A percentile compares a stretch with the other conserved stretches of the same genome.
Evolutionary conservation across 2,113 vertebrate genomes (phyloP).

Genomic region (Hiodon tergisus): DNA sequence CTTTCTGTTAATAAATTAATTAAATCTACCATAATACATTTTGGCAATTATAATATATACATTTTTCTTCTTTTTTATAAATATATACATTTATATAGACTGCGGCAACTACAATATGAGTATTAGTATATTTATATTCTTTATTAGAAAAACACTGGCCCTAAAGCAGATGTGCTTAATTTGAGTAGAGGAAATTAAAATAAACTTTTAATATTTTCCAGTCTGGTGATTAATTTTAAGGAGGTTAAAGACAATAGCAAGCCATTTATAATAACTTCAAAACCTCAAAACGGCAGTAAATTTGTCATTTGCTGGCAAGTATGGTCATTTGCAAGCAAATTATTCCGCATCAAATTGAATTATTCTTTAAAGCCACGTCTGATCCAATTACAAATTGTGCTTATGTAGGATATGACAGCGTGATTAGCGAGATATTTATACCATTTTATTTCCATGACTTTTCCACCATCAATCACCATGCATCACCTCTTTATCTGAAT

Average conservation of each 20-base stretch:
- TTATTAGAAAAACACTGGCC: no score
- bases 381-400: slow-evolving; percentile 37
- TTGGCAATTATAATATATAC: no score
- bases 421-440: slow-evolving; percentile 29
- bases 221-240: slow-evolving; percentile 5
- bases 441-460: slow-evolving; percentile 19
- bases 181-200: not conserved
- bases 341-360: slow-evolving; percentile 16
- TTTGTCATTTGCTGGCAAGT: slow-evolving; percentile 39
- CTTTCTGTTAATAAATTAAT: no score
- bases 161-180: not conserved
- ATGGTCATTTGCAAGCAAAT: slow-evolving; percentile 36
- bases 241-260: slow-evolving; percentile 20
- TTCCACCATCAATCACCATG: not conserved
- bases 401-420: slow-evolving; percentile 32
- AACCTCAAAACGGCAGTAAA: slow-evolving; percentile 35
- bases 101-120: no score
- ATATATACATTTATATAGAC: no score
- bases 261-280: slow-evolving; percentile 30
- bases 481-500: no score
- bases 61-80: no score
- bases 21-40: no score
- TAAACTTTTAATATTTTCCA: not conserved
- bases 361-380: slow-evolving; percentile 27
- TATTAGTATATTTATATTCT: no score